Percentiles rank a stretch among this genome's conserved stretches.
phyloP scores from a whole-genome alignment of 2,888 invertebrate species.

The Athalia rosae region DNA sequence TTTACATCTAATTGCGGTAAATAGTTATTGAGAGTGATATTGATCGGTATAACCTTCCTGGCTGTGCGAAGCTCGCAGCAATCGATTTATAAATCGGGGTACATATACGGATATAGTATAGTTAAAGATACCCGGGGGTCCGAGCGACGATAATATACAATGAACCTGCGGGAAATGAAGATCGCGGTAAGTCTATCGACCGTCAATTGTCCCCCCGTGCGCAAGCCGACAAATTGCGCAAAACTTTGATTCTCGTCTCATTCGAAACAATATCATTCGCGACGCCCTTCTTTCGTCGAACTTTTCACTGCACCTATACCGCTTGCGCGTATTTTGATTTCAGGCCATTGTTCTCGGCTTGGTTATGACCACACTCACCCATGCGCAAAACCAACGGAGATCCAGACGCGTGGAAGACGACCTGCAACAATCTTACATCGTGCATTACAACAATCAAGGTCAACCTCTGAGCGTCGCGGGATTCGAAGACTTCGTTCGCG shows the following conservation, averaged over 20 bases:
- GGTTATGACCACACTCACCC: constrained; percentile 7
- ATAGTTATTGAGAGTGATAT: constrained; percentile 26
- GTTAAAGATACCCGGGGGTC: neutral
- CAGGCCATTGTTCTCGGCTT: constrained; percentile 33
- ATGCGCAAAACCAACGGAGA: constrained; percentile 15
- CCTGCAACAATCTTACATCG: constrained; percentile 20
- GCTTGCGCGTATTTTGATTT: constrained; percentile 13
- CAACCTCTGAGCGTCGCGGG: constrained; percentile 25
- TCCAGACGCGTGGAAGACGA: constrained; percentile 7
- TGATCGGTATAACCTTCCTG: neutral
- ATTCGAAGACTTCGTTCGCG: constrained; percentile 32
- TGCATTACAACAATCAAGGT: constrained; percentile 29
- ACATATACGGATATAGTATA: too few species aligned
- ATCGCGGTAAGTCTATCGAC: constrained; percentile 25
- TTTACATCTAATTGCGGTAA: neutral
- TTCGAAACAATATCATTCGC: too few species aligned
- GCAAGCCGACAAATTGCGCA: neutral
- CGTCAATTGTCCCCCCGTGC: neutral
- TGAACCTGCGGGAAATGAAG: constrained; percentile 30
- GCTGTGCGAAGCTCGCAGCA: neutral
- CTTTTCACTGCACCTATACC: neutral
- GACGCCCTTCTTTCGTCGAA: neutral
- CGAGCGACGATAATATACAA: too few species aligned
- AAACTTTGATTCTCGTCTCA: constrained; percentile 23
- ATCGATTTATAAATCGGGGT: neutral